Conservation (phyloP, 2,888 invertebrate species). For the Crioceris asparagi region DNA sequence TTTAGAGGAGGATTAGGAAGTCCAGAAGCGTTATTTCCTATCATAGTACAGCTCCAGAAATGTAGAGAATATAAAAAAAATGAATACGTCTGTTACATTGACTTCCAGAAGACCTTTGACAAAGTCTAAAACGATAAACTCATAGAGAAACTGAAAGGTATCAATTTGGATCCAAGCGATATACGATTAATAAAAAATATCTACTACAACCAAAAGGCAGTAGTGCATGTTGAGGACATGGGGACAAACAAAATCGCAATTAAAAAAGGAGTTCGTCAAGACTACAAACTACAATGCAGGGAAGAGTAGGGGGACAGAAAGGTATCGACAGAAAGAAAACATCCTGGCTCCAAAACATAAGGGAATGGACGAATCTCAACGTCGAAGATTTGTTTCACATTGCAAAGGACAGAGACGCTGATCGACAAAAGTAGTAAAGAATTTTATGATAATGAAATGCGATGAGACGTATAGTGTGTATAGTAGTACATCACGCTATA, state of each 20-base stretch:
- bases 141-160: slow-evolving; percentile 4
- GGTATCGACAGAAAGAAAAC: too few species aligned
- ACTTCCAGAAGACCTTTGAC: slow-evolving; percentile 1
- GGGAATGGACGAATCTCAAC: too few species aligned
- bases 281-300: background rate
- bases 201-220: slow-evolving; percentile 5
- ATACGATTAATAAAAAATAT: slow-evolving; percentile 5
- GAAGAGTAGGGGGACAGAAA: too few species aligned
- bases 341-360: too few species aligned
- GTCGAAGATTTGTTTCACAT: too few species aligned
- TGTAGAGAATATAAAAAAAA: slow-evolving; percentile 3
- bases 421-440: too few species aligned
- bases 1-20: slow-evolving; percentile 1
- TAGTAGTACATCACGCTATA: too few species aligned
- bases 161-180: too few species aligned
- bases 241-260: slow-evolving; percentile 1
- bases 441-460: too few species aligned
- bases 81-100: slow-evolving; percentile 3
- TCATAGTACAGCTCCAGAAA: background rate
- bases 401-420: too few species aligned
- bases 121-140: slow-evolving; percentile 2
- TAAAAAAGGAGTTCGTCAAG: background rate
- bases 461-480: too few species aligned
- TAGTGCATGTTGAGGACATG: slow-evolving; percentile 1
- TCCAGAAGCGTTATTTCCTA: slow-evolving; percentile 1